These are phyloP conservation scores for Orbicella faveolata DNA, from an alignment of 64 coral and sea anemone genomes.

Conservation along the genomic window DNA sequence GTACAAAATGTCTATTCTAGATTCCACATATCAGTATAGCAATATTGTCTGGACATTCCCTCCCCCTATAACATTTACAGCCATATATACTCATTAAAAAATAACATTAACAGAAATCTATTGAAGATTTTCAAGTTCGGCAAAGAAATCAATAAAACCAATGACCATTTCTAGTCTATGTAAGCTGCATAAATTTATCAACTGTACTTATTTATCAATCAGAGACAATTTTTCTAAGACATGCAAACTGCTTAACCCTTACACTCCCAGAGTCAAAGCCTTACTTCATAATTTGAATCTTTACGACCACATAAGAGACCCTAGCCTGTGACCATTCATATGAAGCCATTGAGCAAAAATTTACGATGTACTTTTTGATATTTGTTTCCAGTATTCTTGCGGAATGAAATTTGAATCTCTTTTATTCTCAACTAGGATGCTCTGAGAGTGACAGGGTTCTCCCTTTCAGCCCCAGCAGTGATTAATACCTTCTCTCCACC, in stretches of 20 bases:
- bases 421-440: no score
- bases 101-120: neutral
- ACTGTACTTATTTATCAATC: neutral
- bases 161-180: neutral
- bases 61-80: slow-evolving; percentile 35
- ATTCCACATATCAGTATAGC: slow-evolving; percentile 32
- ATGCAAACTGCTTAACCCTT: neutral
- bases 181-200: neutral
- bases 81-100: slow-evolving; percentile 11
- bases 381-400: no score
- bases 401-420: no score
- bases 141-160: slow-evolving; percentile 28
- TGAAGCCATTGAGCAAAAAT: neutral
- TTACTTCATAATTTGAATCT: neutral
- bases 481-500: no score
- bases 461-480: no score
- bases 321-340: neutral
- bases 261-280: neutral
- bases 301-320: neutral
- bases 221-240: neutral
- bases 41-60: neutral
- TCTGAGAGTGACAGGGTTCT: no score
- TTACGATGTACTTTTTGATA: neutral
- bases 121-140: neutral
- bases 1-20: slow-evolving; percentile 55